Conservation (phyloP, 1,140 invertebrate species). For the Metopolophium dirhodum region DNA sequence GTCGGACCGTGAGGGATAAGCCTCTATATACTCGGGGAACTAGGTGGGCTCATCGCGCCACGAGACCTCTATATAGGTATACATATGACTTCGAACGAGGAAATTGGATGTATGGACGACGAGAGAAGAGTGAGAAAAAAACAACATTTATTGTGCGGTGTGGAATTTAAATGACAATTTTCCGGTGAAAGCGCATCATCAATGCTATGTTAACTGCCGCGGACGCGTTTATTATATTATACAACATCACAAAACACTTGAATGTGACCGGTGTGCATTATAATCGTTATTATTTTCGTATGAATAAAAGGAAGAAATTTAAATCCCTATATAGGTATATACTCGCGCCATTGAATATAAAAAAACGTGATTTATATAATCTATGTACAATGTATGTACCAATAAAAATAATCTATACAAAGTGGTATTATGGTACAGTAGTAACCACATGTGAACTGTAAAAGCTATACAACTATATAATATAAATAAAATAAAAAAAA, state of each 20-base stretch:
- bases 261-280: background rate
- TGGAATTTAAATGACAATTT: constrained; percentile 53
- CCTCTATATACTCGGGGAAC: background rate
- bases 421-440: background rate
- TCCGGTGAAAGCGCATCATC: constrained; percentile 42
- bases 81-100: background rate
- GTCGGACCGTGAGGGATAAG: constrained; percentile 48
- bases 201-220: background rate
- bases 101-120: background rate
- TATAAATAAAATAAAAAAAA: background rate
- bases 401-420: background rate
- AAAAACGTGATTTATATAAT: background rate
- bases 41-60: background rate
- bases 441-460: background rate
- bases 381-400: background rate
- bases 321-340: background rate
- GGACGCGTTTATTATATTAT: background rate
- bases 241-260: background rate
- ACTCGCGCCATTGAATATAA: background rate
- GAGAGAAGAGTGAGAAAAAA: constrained; percentile 9
- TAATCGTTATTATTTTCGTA: constrained; percentile 29
- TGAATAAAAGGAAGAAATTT: background rate
- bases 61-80: background rate
- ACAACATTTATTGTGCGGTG: background rate
- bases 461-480: background rate